Base-by-base conservation (phyloP, 2,797 vertebrate species). In the Melanotaenia boesemani region DNA sequence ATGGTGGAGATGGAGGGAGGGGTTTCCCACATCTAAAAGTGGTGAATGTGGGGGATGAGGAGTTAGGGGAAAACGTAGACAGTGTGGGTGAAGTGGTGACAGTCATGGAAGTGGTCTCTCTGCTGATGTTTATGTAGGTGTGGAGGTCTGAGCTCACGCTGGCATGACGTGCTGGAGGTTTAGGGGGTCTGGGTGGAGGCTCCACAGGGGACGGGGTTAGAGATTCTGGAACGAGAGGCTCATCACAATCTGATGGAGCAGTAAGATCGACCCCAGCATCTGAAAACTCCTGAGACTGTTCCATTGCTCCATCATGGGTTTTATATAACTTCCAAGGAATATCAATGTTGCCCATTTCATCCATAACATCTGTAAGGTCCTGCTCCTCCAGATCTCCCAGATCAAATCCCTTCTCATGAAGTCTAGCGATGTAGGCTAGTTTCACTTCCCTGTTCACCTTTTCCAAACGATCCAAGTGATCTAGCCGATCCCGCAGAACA, bases 261-360 rank as follows among this genome's bases (percentile, higher is more conserved):
- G 91, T 94, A 66, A 96, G 91, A 79, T 96, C 95, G 2, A 96
- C 95, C 16, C 95, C 95, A 2, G 94, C 94, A n/a, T 96, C 95
- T 0, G 93, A 95, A 77, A 94, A 96, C 88, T 95, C 94, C 76
- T 95, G 95, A 39, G 95, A 96, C 4, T 92, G 93, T 67, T 86
- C 83, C 88, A 93, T 85, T 0, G 66, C 69, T 54, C 74, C 88
- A 2, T 73, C 59, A 0, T 46, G 64, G 26, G 67, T 85, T 90
- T 94, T 94, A 77, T 94, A 96, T 72, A 95, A 67, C 72, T 93
- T 95, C 93, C 91, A 95, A 26, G 92, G 76, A 82, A 94, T 87
- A 58, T 94, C 92, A 1, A 93, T 91, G 77, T 94, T 95, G 1
- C 91, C 94, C 91, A 94, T 94, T 82, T 94, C 94, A 81, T 95